Conservation (phyloP, 2,888 invertebrate species). For the Pyrochroa serraticornis region DNA sequence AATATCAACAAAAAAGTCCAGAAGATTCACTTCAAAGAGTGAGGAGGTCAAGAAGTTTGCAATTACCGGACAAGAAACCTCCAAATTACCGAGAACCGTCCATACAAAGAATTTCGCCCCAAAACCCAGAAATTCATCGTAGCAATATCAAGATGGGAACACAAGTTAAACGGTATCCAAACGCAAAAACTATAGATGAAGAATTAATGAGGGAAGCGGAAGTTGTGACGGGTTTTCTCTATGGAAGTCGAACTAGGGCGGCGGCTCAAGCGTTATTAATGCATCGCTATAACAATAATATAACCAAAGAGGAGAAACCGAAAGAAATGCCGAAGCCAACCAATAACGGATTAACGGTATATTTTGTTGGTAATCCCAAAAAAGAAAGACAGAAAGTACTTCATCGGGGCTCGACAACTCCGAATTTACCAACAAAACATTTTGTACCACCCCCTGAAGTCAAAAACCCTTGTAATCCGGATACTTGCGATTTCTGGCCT, state of each 20-base stretch:
- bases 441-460: conserved; percentile 29
- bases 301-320: conserved; percentile 37
- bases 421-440: conserved; percentile 49
- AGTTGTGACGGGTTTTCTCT: conserved; percentile 63
- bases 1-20: conserved; percentile 38
- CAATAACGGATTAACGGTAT: conserved; percentile 52
- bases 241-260: conserved; percentile 61
- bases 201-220: conserved; percentile 63
- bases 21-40: conserved; percentile 52
- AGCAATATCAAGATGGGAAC: conserved; percentile 26
- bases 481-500: conserved; percentile 70
- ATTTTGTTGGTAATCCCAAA: conserved; percentile 51
- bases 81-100: conserved; percentile 23
- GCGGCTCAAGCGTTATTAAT: conserved; percentile 60
- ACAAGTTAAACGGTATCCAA: conserved; percentile 8
- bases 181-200: conserved; percentile 51
- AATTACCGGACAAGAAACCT: conserved; percentile 63
- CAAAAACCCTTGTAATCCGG: conserved; percentile 60
- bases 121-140: conserved; percentile 32
- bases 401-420: conserved; percentile 60
- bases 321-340: conserved; percentile 44
- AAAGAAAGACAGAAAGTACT: conserved; percentile 55
- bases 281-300: conserved; percentile 49
- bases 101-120: conserved; percentile 29
- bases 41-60: conserved; percentile 65